These are phyloP conservation scores for Archaeoteleia sp. DNA, from an alignment of 2,888 invertebrate genomes.

Conservation along the genomic window DNA sequence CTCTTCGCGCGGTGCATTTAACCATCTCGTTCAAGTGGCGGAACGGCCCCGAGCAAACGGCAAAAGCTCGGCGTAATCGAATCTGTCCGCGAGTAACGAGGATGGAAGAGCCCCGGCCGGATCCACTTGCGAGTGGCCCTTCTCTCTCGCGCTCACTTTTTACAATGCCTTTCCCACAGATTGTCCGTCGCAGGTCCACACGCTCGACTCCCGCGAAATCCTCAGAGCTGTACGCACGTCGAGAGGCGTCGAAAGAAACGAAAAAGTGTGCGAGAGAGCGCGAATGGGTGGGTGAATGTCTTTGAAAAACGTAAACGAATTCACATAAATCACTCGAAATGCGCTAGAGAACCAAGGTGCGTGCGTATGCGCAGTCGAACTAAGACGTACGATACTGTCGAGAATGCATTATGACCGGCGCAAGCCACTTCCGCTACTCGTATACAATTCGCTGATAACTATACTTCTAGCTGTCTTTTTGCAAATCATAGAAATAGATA, in stretches of 20 bases:
- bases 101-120: constrained; percentile 41
- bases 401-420: constrained; percentile 34
- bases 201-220: constrained; percentile 43
- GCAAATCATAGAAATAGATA: no score
- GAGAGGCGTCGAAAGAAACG: constrained; percentile 28
- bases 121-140: constrained; percentile 34
- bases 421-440: constrained; percentile 46
- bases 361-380: constrained; percentile 14
- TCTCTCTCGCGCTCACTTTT: constrained; percentile 48
- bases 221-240: constrained; percentile 35
- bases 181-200: constrained; percentile 37
- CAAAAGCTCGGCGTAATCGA: constrained; percentile 56
- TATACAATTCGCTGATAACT: constrained; percentile 34
- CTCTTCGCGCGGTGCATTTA: constrained; percentile 32
- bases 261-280: constrained; percentile 19
- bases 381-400: constrained; percentile 39
- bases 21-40: constrained; percentile 39
- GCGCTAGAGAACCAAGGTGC: constrained; percentile 42
- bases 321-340: constrained; percentile 40
- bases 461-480: constrained; percentile 28
- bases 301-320: constrained; percentile 41
- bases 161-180: constrained; percentile 57
- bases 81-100: constrained; percentile 58
- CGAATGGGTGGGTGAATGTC: constrained; percentile 27
- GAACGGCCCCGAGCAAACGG: constrained; percentile 47